Evolutionary conservation across 1,140 invertebrate genomes (phyloP), one percentile per base, ranked within the genome.

Genomic region (Bombyx mandarina): DNA sequence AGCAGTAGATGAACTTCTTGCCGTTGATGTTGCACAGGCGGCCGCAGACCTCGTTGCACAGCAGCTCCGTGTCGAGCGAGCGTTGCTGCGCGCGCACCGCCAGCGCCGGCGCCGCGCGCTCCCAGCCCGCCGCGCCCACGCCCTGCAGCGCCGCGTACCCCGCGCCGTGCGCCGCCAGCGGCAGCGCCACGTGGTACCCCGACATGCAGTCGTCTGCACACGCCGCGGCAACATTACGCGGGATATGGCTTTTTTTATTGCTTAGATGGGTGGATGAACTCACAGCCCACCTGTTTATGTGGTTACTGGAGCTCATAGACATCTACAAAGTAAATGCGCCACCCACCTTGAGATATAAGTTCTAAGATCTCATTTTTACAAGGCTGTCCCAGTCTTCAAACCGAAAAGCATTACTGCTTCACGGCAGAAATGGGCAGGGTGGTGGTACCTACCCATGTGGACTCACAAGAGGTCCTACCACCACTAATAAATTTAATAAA

Each of bases 1-100:
- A 89, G 68, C 87, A 89, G 66, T 88, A 89, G 12, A 89, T 82
- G 58, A 89, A 89, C 62, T 84, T 82, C 66, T 81, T 84, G 3
- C 73, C 72, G 26, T 77, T 68, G 4, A 87, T 69, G 6, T 79
- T 76, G 64, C 86, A 88, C 10, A 89, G 72, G 0, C 87, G 66
- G 1, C 83, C 76, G 58, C 85, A 88, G 10, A 88, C 88, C 61
- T 88, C 86, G 26, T 35, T 35, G 64, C 84, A 88, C 1, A 89
- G 69, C 43, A 89, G 63, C 65, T 88, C 87, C 0, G 80, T 89
- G 67, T 89, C 87, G 4, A 89, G 72, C 1, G 86, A 87, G 7
- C 86, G 66, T 51, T 89, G 87, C 3, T 71, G 79, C 7, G 83
- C 81, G 18, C 86, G 68, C 46, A 88, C 54, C 0, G 85, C 81